Percentiles rank a stretch among this genome's conserved stretches.
Evolutionary conservation across 2,113 vertebrate species (phyloP).

Genomic region (mouse (Mus musculus)): GRCm39 chr4:45118001-45118500

Average conservation of each 20-base stretch:
- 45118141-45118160: neutral
- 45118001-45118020: neutral
- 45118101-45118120: neutral
- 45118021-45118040: too few relatives aligned
- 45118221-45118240: neutral
- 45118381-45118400: constrained; percentile 17
- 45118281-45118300: neutral
- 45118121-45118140: neutral
- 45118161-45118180: too few relatives aligned
- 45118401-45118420: neutral
- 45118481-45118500: neutral
- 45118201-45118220: neutral
- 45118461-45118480: neutral
- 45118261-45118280: neutral
- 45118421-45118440: neutral
- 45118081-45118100: neutral
- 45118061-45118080: neutral
- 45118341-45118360: neutral
- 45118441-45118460: neutral
- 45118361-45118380: neutral
- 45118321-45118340: neutral
- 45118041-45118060: neutral
- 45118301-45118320: neutral
- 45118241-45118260: neutral
- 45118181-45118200: neutral